These are phyloP conservation scores for Mycalesis mineus DNA, from an alignment of 2,888 invertebrate species.

Conservation along the genomic window DNA sequence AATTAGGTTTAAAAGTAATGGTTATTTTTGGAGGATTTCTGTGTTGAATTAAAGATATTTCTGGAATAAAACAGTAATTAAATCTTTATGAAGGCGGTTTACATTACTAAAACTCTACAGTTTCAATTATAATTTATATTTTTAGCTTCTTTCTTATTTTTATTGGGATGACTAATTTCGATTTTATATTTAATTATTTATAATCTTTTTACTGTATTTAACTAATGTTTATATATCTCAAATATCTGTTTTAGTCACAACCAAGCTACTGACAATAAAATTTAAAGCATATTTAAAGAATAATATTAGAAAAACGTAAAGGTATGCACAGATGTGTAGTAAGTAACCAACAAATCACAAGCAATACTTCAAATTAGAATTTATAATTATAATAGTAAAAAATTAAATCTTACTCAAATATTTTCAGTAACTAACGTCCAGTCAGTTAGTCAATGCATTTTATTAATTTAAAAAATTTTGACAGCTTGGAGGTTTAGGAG, in stretches of 20 bases:
- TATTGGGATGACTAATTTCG: background rate
- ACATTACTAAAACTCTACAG: background rate
- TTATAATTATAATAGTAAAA: no score
- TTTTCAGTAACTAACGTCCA: no score
- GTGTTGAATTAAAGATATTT: background rate
- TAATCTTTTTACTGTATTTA: background rate
- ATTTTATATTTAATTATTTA: background rate
- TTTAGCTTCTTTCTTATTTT: background rate
- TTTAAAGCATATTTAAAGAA: background rate
- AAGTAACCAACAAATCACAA: no score
- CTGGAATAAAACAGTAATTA: background rate
- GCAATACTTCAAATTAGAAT: no score
- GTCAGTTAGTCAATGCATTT: no score
- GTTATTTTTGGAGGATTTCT: conserved; percentile 14
- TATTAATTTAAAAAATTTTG: no score
- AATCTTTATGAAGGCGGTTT: background rate
- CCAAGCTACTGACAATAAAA: background rate
- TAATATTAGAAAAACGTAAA: background rate
- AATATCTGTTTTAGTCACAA: background rate
- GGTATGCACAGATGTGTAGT: no score
- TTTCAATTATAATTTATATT: background rate
- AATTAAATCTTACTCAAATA: no score
- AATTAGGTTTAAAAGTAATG: conserved; percentile 10
- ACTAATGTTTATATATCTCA: background rate
- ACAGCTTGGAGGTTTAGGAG: no score